Conservation (phyloP, 2,797 vertebrate genomes). For the Cyprinella venusta region DNA sequence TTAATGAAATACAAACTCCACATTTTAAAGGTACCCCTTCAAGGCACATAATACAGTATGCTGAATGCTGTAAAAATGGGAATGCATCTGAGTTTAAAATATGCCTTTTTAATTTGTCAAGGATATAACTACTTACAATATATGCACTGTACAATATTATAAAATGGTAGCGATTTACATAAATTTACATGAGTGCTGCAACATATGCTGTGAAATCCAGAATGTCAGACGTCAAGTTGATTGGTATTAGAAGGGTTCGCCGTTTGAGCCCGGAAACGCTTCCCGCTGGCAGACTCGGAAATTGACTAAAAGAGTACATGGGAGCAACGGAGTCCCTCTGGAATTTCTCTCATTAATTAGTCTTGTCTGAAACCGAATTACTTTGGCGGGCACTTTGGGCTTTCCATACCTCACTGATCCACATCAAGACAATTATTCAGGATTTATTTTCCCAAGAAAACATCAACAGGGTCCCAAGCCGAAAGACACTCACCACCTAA, state of each 20-base stretch:
- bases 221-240: slow-evolving; percentile 24
- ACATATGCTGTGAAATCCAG: slow-evolving; percentile 27
- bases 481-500: background rate
- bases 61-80: slow-evolving; percentile 78
- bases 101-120: slow-evolving; percentile 69
- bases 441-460: slow-evolving; percentile 1
- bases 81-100: slow-evolving; percentile 73
- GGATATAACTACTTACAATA: slow-evolving; percentile 54
- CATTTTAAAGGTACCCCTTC: slow-evolving; percentile 68
- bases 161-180: slow-evolving; percentile 56
- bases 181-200: slow-evolving; percentile 44
- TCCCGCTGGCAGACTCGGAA: background rate
- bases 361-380: slow-evolving; percentile 23
- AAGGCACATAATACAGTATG: slow-evolving; percentile 76
- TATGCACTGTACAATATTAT: slow-evolving; percentile 52
- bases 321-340: background rate
- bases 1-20: slow-evolving; percentile 65
- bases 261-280: slow-evolving; percentile 3
- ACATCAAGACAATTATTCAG: slow-evolving; percentile 28
- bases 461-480: background rate
- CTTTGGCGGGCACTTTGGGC: slow-evolving; percentile 20
- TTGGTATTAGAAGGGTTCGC: slow-evolving; percentile 18
- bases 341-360: slow-evolving; percentile 33
- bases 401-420: slow-evolving; percentile 26
- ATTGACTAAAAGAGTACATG: slow-evolving; percentile 23